Percentiles rank a stretch among this genome's conserved stretches.
These are phyloP conservation scores for Nymphalis io DNA, from an alignment of 1,140 invertebrate species.

Conservation along the genomic window DNA sequence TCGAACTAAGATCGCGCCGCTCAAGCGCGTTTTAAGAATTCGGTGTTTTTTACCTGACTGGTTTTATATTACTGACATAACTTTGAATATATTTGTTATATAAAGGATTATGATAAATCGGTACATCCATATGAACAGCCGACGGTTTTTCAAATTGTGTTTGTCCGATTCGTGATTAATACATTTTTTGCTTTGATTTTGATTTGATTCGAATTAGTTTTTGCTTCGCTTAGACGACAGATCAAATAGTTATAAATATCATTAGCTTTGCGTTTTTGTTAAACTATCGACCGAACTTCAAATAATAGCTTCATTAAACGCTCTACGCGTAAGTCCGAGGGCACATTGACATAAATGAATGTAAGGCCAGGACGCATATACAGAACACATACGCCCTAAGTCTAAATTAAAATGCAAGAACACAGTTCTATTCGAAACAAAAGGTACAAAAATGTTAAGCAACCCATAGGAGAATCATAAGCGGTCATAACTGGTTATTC, in stretches of 20 bases:
- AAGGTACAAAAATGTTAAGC: slow-evolving; percentile 74
- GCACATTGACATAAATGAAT: slow-evolving; percentile 17
- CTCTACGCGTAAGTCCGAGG: slow-evolving; percentile 16
- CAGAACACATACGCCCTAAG: slow-evolving; percentile 46
- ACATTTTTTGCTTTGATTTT: slow-evolving; percentile 31
- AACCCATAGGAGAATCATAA: slow-evolving; percentile 69
- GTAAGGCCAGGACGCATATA: slow-evolving; percentile 32
- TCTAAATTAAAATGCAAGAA: slow-evolving; percentile 75
- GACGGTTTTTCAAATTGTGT: slow-evolving; percentile 39
- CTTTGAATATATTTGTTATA: slow-evolving; percentile 43
- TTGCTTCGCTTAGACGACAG: slow-evolving; percentile 30
- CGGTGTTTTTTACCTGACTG: slow-evolving; percentile 39
- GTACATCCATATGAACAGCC: slow-evolving; percentile 36
- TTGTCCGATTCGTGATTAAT: slow-evolving; percentile 31
- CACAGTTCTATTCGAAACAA: slow-evolving; percentile 73
- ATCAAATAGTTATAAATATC: slow-evolving; percentile 23
- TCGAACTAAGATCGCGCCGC: slow-evolving; percentile 49
- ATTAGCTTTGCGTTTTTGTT: slow-evolving; percentile 8
- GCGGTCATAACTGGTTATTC: slow-evolving; percentile 74
- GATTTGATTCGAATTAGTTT: slow-evolving; percentile 17
- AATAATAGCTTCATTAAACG: slow-evolving; percentile 18
- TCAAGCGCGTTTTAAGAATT: slow-evolving; percentile 49
- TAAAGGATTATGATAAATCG: slow-evolving; percentile 47
- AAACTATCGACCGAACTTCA: background rate
- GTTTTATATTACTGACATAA: slow-evolving; percentile 48